Percentiles rank a stretch among this genome's conserved stretches.
Evolutionary conservation across 2,113 vertebrate species (phyloP).

Genomic region (Pristiophorus japonicus): DNA sequence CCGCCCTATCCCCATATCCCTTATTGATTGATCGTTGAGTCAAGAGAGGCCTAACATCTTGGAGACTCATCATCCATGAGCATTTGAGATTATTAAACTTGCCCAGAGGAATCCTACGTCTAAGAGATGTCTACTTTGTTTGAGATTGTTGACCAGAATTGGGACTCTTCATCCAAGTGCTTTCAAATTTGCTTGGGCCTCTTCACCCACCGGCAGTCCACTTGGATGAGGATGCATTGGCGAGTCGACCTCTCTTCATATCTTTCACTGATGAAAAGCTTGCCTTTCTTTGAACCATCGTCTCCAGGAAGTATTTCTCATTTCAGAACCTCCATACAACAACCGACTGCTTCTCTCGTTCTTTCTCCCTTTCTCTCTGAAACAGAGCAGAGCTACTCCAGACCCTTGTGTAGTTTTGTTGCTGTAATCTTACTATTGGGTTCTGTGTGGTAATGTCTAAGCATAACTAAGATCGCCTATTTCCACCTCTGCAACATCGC

Average conservation of each 20-base stretch:
- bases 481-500: too few relatives aligned
- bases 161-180: background rate
- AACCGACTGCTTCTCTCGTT: too few relatives aligned
- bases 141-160: background rate
- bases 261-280: too few relatives aligned
- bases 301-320: too few relatives aligned
- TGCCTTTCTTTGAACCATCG: too few relatives aligned
- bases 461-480: too few relatives aligned
- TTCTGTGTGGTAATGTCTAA: too few relatives aligned
- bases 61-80: background rate
- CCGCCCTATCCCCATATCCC: background rate
- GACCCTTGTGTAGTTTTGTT: background rate
- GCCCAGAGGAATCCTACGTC: background rate
- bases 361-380: background rate
- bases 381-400: background rate
- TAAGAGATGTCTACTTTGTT: background rate
- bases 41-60: background rate
- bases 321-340: too few relatives aligned
- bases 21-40: background rate
- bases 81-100: background rate
- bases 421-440: background rate
- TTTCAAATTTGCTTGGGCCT: background rate
- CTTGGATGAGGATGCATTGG: too few relatives aligned
- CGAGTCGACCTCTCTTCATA: too few relatives aligned
- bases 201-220: background rate